Base-by-base conservation (phyloP, 2,888 invertebrate genomes). In the Heliconius ethilla region DNA sequence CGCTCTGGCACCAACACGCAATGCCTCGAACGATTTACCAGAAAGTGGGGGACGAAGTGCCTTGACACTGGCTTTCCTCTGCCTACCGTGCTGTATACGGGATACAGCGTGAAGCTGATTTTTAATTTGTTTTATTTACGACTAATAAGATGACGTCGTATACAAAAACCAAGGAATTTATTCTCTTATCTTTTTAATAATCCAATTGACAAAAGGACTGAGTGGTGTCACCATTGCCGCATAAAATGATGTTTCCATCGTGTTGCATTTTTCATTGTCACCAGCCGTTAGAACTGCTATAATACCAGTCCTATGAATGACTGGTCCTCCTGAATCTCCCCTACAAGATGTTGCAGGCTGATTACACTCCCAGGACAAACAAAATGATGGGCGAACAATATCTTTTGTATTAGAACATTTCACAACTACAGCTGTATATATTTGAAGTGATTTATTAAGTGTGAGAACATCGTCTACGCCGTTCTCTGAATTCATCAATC, bases 261-360 rank as follows among this genome's bases (percentile, higher is more conserved):
- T 27, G 29, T 70, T 22, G 29, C 70, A 70, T 10, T 55, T 55
- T 7, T 11, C 10, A 70, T 55, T 55, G 22, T 51, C 29, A 55
- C 55, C 55, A 9, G 55, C 27, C 27, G 75, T 40, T 15, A 37
- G 27, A 27, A 78, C 66, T 7, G 33, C 78, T n/a, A 78, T 37
- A 1, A 78, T 62, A 25, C 75, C 78, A 55, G 72, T 59, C 22
- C 33, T 11, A 66, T 78, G 78, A 9, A 78, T 40, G 1, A 78
- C 59, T 6, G 78, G 75, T 4, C 72, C 75, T 10, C 78, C 78
- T 9, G 78, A 78, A 45, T 78, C 78, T 27, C 78, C 78, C 11
- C 67, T 15, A 29, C 79, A 77, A 29, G 27, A 45, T 2, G 70
- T 75, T 2, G 70, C 66, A n/a, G 55, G 45, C 2, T 51, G 51